These are phyloP conservation scores for Australoheros facetus DNA, from an alignment of 2,797 vertebrate genomes.

Conservation along the genomic window DNA sequence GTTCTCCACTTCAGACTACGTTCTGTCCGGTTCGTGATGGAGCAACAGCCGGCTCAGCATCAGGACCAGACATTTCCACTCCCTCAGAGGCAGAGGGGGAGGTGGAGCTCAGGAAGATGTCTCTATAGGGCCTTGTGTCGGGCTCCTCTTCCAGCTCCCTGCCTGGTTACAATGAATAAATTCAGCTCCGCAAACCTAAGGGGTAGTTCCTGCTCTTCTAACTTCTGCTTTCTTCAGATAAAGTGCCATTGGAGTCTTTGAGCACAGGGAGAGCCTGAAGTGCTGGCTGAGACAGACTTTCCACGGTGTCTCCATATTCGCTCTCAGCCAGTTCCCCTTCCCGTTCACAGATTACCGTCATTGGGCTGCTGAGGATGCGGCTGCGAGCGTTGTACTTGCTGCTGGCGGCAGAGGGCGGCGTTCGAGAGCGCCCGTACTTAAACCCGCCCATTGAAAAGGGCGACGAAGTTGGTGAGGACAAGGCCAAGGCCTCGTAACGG, in stretches of 20 bases:
- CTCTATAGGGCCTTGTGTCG: constrained; percentile 23
- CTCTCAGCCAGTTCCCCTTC: constrained; percentile 87
- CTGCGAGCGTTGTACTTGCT: constrained; percentile 93
- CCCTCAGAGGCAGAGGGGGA: constrained; percentile 30
- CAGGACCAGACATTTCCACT: constrained; percentile 40
- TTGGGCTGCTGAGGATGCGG: constrained; percentile 97
- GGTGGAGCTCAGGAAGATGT: constrained; percentile 34
- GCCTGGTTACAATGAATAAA: constrained; percentile 17
- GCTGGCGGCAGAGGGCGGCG: constrained; percentile 94
- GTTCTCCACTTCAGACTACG: constrained; percentile 57
- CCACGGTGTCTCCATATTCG: constrained; percentile 59
- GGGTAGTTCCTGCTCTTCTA: constrained; percentile 64
- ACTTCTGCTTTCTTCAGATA: constrained; percentile 78
- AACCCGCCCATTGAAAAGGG: constrained; percentile 82
- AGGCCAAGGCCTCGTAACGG: constrained; percentile 85
- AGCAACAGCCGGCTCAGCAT: constrained; percentile 41
- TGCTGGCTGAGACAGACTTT: constrained; percentile 23
- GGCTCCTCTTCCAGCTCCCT: constrained; percentile 43
- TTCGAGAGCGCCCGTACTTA: constrained; percentile 89
- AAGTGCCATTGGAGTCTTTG: constrained; percentile 78
- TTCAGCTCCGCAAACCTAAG: constrained; percentile 45
- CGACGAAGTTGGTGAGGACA: constrained; percentile 84
- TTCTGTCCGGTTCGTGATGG: constrained; percentile 31
- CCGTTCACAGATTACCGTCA: constrained; percentile 97
- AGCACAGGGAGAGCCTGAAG: constrained; percentile 47